These are phyloP conservation scores for Passerculus sandwichensis DNA, from an alignment of 2,797 vertebrate genomes.

Conservation along the genomic window DNA sequence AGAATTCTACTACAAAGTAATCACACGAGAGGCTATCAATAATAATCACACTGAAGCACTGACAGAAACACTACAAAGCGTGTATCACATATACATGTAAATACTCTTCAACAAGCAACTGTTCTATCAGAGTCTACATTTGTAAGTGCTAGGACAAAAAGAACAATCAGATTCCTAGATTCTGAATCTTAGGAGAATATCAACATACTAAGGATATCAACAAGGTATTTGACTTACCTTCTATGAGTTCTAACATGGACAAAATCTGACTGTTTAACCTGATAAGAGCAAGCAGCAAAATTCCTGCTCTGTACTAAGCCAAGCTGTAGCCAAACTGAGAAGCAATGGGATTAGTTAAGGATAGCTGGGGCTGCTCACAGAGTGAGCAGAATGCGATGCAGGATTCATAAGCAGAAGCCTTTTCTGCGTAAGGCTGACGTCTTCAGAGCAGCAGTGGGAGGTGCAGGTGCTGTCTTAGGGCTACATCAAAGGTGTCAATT, in stretches of 20 bases:
- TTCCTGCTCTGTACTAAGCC: slow-evolving; percentile 68
- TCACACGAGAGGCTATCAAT: not conserved
- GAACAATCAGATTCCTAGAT: slow-evolving; percentile 11
- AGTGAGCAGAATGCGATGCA: slow-evolving; percentile 80
- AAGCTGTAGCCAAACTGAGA: slow-evolving; percentile 62
- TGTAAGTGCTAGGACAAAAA: slow-evolving; percentile 13
- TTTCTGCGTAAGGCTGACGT: slow-evolving; percentile 93
- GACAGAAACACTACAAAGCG: not conserved
- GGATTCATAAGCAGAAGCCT: slow-evolving; percentile 84
- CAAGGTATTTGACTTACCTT: slow-evolving; percentile 87
- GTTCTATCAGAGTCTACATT: slow-evolving; percentile 4
- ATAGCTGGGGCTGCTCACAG: slow-evolving; percentile 76
- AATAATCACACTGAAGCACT: not conserved
- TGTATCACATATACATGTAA: not conserved
- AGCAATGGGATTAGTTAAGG: slow-evolving; percentile 82
- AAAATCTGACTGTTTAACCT: slow-evolving; percentile 71
- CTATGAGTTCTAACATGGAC: slow-evolving; percentile 93
- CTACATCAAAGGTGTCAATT: slow-evolving; percentile 86
- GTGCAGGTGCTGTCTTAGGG: slow-evolving; percentile 82
- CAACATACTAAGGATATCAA: slow-evolving; percentile 34
- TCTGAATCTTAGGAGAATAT: not conserved
- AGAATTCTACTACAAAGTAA: slow-evolving; percentile 55
- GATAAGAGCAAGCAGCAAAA: slow-evolving; percentile 56
- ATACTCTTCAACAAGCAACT: slow-evolving; percentile 20
- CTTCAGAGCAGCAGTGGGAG: slow-evolving; percentile 83